These are phyloP conservation scores for Sylvilagus floridanus DNA, from an alignment of 2,797 vertebrate species.

Conservation along the genomic window DNA sequence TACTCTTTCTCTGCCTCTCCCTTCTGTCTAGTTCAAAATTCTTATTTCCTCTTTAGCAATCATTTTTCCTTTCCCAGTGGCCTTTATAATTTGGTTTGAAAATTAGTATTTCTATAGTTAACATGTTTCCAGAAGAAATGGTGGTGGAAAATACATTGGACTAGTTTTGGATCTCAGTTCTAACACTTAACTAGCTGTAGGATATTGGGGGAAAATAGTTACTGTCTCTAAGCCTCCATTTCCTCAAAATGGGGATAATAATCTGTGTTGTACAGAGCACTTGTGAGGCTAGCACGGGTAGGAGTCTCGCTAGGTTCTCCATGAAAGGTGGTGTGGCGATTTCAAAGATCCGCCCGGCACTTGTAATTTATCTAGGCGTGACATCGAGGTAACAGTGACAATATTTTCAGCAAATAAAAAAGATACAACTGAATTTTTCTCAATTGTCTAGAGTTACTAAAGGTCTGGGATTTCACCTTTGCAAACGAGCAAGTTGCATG, in stretches of 20 bases:
- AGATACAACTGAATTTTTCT: not conserved
- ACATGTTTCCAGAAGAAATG: not conserved
- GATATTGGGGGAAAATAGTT: not conserved
- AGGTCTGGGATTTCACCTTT: constrained; percentile 21
- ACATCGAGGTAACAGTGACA: not conserved
- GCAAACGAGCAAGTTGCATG: not conserved
- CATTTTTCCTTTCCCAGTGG: not conserved
- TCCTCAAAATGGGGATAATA: not conserved
- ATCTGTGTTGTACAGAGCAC: not conserved
- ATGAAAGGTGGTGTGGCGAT: not conserved
- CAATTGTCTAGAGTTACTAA: not conserved
- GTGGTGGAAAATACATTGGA: not conserved
- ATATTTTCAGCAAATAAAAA: constrained; percentile 21
- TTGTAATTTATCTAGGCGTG: not conserved
- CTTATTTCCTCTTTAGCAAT: constrained; percentile 32
- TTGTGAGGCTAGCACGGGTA: not conserved
- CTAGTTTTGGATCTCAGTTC: not conserved
- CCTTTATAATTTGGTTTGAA: constrained; percentile 30
- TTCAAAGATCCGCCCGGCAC: not conserved
- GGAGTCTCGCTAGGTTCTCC: not conserved
- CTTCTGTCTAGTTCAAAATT: not conserved
- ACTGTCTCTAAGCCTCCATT: not conserved
- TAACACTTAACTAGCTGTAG: not conserved
- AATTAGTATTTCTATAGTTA: not conserved
- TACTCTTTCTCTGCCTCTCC: not conserved